Conservation (phyloP, 2,888 invertebrate species). For the Pollenia angustigena region DNA sequence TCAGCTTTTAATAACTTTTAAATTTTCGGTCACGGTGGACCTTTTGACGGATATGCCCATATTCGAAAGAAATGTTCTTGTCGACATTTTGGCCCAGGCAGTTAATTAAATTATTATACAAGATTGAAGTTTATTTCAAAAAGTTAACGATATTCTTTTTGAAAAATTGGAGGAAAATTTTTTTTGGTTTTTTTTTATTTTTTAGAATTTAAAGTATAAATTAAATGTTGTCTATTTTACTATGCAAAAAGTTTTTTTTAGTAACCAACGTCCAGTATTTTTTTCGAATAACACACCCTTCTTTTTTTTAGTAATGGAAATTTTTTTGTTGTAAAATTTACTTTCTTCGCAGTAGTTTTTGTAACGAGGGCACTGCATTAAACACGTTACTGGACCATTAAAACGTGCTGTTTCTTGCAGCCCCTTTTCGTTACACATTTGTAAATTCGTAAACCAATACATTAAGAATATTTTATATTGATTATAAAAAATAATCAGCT, state of each 20-base stretch:
- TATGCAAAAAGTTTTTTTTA: background rate
- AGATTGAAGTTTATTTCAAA: too few species aligned
- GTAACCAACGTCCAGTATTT: background rate
- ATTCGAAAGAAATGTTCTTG: too few species aligned
- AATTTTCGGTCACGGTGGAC: too few species aligned
- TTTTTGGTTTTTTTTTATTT: too few species aligned
- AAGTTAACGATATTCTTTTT: too few species aligned
- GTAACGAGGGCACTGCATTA: background rate
- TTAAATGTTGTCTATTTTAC: too few species aligned
- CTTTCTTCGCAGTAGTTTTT: constrained; percentile 18
- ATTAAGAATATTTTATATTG: constrained; percentile 5
- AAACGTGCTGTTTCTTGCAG: constrained; percentile 33
- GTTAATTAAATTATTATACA: too few species aligned
- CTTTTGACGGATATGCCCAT: too few species aligned
- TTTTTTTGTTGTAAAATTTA: constrained; percentile 14
- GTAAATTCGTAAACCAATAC: background rate
- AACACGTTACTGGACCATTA: background rate
- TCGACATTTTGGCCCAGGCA: too few species aligned
- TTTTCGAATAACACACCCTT: background rate
- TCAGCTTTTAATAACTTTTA: too few species aligned
- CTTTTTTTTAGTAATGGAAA: constrained; percentile 23
- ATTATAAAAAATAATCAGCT: constrained; percentile 36
- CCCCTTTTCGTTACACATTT: constrained; percentile 8
- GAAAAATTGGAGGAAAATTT: too few species aligned
- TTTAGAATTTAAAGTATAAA: too few species aligned